Base-by-base conservation (phyloP, 2,113 vertebrate species). In the Rhinoptilus africanus region DNA sequence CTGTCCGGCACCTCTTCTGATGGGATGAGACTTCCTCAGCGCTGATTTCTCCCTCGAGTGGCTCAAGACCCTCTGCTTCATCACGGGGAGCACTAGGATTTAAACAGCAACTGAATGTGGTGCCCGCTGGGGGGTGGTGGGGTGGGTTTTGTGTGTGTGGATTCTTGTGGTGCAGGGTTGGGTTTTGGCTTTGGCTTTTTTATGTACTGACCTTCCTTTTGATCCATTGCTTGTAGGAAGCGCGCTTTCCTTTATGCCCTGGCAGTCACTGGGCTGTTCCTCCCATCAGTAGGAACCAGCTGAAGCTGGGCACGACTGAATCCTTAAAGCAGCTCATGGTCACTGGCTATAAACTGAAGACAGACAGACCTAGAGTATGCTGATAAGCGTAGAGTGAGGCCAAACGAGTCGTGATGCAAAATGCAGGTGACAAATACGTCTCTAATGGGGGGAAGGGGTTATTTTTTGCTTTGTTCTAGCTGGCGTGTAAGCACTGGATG, bases 101-200 rank as follows among this genome's bases (percentile, higher is more conserved):
- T 50, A 18, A 72, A 76, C 83, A 67, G 9, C 1, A 62, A 35
- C n/a, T 41, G 45, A 39, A 10, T 26, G 28, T 54, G 48, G 20
- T 10, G 24, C 21, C 85, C 53, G 34, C 43, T 69, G 39, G 6
- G 27, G 22, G 32, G 24, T 3, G 12, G 19, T 8, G 32, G 28
- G 27, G 6, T 78, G 20, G 3, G 3, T n/a, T 53, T 30, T 4
- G 1, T 5, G 23, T 4, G 14, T 4, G 15, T 9, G 47, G 9
- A 4, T 34, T 26, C 34, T 30, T 56, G n/a, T 37, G 35, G 13
- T 21, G 23, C 24, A 32, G 21, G 14, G 47, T 21, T 47, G 39
- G 39, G 11, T 39, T 39, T 39, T 39, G 39, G 39, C 11, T 39
- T 39, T 39, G 39, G 39, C n/a, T 74, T 41, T 10, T 47, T 47